These are phyloP conservation scores for Panorpa germanica DNA, from an alignment of 2,888 invertebrate species.

Conservation along the genomic window DNA sequence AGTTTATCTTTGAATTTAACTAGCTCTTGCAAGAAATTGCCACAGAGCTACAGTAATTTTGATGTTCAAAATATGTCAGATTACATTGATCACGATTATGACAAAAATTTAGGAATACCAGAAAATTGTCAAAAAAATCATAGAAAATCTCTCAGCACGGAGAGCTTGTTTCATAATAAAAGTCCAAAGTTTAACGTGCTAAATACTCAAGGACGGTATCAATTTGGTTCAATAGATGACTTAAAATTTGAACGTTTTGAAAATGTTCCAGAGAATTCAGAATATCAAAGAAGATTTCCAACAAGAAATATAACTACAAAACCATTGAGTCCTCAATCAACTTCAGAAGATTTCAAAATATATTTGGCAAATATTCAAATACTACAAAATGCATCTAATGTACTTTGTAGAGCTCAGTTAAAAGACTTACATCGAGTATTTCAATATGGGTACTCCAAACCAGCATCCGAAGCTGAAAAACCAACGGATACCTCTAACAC, in stretches of 20 bases:
- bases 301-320: constrained; percentile 43
- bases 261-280: no score
- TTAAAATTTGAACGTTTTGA: no score
- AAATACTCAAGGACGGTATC: no score
- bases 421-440: constrained; percentile 36
- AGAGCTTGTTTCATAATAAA: constrained; percentile 36
- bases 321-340: constrained; percentile 41
- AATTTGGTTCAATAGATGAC: no score
- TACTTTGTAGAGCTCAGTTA: constrained; percentile 37
- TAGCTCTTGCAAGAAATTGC: constrained; percentile 14
- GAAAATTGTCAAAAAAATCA: constrained; percentile 21
- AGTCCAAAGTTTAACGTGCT: no score
- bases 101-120: constrained; percentile 28
- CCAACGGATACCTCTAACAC: constrained; percentile 13
- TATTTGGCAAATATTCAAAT: constrained; percentile 56
- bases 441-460: constrained; percentile 31
- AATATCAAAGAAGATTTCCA: no score
- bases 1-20: constrained; percentile 49
- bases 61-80: no score
- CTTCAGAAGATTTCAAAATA: constrained; percentile 48
- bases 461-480: constrained; percentile 20
- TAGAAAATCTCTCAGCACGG: constrained; percentile 38
- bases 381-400: constrained; percentile 47
- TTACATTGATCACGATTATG: no score
- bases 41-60: constrained; percentile 13